Evolutionary conservation across 2,797 vertebrate species (phyloP).

Genomic region (Fratercula arctica): DNA sequence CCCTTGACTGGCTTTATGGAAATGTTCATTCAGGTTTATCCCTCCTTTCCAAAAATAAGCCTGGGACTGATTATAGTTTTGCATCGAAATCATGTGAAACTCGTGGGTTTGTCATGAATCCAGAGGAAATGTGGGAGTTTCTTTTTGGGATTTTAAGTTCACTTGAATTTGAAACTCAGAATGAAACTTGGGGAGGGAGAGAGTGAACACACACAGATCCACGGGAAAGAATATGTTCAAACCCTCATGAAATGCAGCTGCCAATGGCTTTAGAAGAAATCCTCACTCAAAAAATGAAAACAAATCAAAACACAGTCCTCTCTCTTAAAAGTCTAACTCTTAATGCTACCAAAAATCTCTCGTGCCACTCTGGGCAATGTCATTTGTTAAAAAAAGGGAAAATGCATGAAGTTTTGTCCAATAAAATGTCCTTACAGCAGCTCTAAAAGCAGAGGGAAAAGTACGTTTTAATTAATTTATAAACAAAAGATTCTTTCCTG

Average conservation of each 20-base stretch:
- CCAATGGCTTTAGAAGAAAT: not conserved
- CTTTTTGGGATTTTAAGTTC: conserved; percentile 30
- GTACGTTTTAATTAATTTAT: conserved; percentile 46
- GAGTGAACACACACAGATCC: not conserved
- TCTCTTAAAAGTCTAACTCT: not conserved
- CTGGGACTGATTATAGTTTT: conserved; percentile 16
- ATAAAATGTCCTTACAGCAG: not conserved
- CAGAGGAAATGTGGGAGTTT: conserved; percentile 50
- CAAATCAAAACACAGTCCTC: not conserved
- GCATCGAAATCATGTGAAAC: conserved; percentile 24
- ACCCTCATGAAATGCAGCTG: not conserved
- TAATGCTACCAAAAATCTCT: not conserved
- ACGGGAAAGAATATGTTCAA: not conserved
- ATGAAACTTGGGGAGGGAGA: not conserved
- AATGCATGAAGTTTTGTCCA: not conserved
- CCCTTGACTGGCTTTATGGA: not conserved
- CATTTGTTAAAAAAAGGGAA: not conserved
- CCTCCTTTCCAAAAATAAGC: not conserved
- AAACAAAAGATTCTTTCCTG: conserved; percentile 48
- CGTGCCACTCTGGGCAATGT: not conserved
- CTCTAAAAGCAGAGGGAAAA: conserved; percentile 11
- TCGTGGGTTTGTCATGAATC: not conserved
- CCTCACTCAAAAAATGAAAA: not conserved
- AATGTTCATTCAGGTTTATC: conserved; percentile 1
- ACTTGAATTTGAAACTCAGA: conserved; percentile 11